Percentiles rank a stretch among this genome's conserved stretches.
phyloP scores from a whole-genome alignment of 2,797 vertebrate species.

The Sebastolobus altivelis region DNA sequence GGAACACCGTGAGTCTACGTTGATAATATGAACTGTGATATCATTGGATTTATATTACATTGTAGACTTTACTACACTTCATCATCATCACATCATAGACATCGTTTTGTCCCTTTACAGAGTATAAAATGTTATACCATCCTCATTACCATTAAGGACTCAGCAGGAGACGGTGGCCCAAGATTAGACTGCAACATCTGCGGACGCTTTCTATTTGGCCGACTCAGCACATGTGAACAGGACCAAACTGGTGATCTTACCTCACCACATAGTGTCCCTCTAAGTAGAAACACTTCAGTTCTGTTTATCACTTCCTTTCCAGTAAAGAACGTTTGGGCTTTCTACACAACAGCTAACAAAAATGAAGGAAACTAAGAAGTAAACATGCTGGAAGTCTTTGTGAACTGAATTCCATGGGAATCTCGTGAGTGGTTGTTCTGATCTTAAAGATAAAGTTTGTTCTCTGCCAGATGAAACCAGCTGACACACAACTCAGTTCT shows the following conservation, averaged over 20 bases:
- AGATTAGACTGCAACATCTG: slow-evolving; percentile 15
- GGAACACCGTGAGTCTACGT: too few species aligned
- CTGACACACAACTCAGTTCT: too few species aligned
- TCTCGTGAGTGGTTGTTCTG: background rate
- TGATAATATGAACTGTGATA: background rate
- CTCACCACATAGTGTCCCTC: background rate
- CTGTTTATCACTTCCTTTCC: background rate
- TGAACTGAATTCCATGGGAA: background rate
- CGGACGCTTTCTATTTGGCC: slow-evolving; percentile 2
- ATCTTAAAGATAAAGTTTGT: background rate
- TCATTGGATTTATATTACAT: background rate
- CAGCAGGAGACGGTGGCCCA: background rate
- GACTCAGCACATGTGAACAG: slow-evolving; percentile 15
- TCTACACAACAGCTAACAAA: background rate
- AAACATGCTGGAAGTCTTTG: background rate
- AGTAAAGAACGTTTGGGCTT: background rate
- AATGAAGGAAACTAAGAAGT: background rate
- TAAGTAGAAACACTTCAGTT: background rate
- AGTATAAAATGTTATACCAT: background rate
- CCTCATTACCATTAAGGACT: background rate
- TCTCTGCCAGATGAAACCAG: background rate
- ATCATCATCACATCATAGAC: too few species aligned
- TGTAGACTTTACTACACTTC: background rate
- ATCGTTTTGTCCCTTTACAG: too few species aligned
- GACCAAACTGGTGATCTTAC: slow-evolving; percentile 14